Evolutionary conservation across 2,888 invertebrate species (phyloP).

Genomic region (Gerris lacustris): DNA sequence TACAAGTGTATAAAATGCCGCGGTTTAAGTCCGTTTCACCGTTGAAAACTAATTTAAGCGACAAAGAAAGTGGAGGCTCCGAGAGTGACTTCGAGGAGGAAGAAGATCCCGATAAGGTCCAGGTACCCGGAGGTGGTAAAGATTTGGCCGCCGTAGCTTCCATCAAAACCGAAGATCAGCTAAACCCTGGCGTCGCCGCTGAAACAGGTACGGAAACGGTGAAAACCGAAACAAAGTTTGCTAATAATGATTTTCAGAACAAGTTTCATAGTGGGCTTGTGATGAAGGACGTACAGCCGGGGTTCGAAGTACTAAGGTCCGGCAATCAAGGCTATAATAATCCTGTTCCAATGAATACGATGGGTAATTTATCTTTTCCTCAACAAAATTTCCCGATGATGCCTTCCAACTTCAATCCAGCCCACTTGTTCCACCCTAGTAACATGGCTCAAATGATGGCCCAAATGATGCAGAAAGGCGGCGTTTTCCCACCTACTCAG

Average conservation of each 20-base stretch:
- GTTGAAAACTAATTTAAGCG: slow-evolving; percentile 32
- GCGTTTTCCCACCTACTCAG: slow-evolving; percentile 29
- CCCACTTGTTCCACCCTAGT: slow-evolving; percentile 56
- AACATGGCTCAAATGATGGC: slow-evolving; percentile 28
- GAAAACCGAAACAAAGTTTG: slow-evolving; percentile 14
- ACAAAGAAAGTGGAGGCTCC: slow-evolving; percentile 35
- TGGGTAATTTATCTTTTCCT: slow-evolving; percentile 30
- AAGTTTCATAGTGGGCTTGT: slow-evolving; percentile 39
- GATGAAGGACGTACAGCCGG: slow-evolving; percentile 40
- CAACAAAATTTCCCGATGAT: slow-evolving; percentile 36
- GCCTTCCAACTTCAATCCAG: slow-evolving; percentile 48
- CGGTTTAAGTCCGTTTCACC: slow-evolving; percentile 6
- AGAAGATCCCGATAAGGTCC: slow-evolving; percentile 82
- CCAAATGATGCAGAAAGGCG: slow-evolving; percentile 36
- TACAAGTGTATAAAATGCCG: not conserved
- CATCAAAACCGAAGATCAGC: slow-evolving; percentile 19
- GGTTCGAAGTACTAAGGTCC: slow-evolving; percentile 46
- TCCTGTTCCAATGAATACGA: slow-evolving; percentile 26
- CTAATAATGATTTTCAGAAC: slow-evolving; percentile 11
- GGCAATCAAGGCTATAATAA: slow-evolving; percentile 24
- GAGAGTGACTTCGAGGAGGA: slow-evolving; percentile 33
- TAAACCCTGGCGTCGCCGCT: not conserved
- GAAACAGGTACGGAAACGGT: slow-evolving; percentile 15
- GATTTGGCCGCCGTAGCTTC: slow-evolving; percentile 60
- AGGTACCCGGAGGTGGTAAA: slow-evolving; percentile 82